A percentile compares a stretch with the other conserved stretches of the same genome.
Evolutionary conservation across 2,888 invertebrate genomes (phyloP).

Genomic region (Deilephila porcellus): DNA sequence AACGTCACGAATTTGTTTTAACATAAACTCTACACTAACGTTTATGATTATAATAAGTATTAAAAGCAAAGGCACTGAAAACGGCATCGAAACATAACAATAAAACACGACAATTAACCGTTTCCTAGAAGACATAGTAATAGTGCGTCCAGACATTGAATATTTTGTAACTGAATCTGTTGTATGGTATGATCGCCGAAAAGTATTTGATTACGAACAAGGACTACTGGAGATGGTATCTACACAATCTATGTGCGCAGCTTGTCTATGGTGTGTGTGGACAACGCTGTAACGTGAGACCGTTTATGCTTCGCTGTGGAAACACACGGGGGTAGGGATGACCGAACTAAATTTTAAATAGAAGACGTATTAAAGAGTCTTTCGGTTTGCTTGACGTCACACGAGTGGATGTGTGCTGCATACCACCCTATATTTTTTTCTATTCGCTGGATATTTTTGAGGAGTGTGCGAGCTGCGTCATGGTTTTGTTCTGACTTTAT

Average conservation of each 20-base stretch:
- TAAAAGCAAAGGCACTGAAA: not conserved
- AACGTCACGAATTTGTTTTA: too few species aligned
- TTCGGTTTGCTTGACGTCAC: too few species aligned
- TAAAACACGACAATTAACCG: slow-evolving; percentile 7
- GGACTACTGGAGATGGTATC: slow-evolving; percentile 60
- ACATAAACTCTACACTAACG: too few species aligned
- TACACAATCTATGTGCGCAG: slow-evolving; percentile 48
- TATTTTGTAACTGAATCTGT: slow-evolving; percentile 33
- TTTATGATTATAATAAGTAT: too few species aligned
- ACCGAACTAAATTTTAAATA: not conserved
- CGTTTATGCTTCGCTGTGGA: slow-evolving; percentile 43
- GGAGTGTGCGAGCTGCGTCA: too few species aligned
- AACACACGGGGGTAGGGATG: slow-evolving; percentile 30
- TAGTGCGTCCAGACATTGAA: slow-evolving; percentile 12
- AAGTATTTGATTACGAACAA: slow-evolving; percentile 58
- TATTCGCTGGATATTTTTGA: too few species aligned
- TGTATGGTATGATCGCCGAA: slow-evolving; percentile 41
- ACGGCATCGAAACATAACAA: slow-evolving; percentile 18
- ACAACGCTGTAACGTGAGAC: slow-evolving; percentile 68
- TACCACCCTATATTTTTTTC: too few species aligned
- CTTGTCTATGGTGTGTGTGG: slow-evolving; percentile 51
- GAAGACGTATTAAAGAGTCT: too few species aligned
- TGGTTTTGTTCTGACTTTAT: too few species aligned
- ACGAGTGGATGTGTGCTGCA: too few species aligned
- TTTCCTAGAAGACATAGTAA: not conserved